Conservation (phyloP, 2,797 vertebrate genomes). For the Pelobates cultripes region DNA sequence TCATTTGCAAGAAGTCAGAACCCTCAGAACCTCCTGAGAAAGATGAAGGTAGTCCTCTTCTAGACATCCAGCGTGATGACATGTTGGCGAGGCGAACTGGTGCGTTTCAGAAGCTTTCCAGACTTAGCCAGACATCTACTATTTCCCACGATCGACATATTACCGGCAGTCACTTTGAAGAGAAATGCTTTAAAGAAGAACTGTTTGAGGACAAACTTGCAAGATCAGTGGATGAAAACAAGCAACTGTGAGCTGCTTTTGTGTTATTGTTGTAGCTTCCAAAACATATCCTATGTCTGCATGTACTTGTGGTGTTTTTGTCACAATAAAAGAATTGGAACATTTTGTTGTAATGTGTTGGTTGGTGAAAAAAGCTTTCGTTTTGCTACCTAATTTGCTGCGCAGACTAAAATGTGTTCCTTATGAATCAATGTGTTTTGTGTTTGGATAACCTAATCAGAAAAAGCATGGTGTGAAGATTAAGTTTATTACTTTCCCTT, state of each 20-base stretch:
- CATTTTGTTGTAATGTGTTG: not conserved
- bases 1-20: constrained; percentile 35
- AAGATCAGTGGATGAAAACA: constrained; percentile 50
- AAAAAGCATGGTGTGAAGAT: not conserved
- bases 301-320: not conserved
- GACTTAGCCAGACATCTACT: constrained; percentile 63
- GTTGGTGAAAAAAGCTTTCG: too few species aligned
- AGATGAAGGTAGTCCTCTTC: constrained; percentile 68
- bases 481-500: not conserved
- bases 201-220: constrained; percentile 51
- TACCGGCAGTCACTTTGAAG: constrained; percentile 51
- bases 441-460: not conserved
- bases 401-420: too few species aligned
- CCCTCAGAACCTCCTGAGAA: constrained; percentile 46
- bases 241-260: constrained; percentile 60
- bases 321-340: not conserved
- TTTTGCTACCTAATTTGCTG: too few species aligned
- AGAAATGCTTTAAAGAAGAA: constrained; percentile 41
- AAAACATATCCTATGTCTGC: not conserved
- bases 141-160: constrained; percentile 67
- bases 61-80: constrained; percentile 82
- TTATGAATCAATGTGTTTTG: not conserved
- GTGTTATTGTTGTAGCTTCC: constrained; percentile 56
- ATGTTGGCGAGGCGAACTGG: constrained; percentile 83
- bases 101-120: constrained; percentile 70